These are phyloP conservation scores for Drymonia ruficornis DNA, from an alignment of 2,888 invertebrate genomes.

Conservation along the genomic window DNA sequence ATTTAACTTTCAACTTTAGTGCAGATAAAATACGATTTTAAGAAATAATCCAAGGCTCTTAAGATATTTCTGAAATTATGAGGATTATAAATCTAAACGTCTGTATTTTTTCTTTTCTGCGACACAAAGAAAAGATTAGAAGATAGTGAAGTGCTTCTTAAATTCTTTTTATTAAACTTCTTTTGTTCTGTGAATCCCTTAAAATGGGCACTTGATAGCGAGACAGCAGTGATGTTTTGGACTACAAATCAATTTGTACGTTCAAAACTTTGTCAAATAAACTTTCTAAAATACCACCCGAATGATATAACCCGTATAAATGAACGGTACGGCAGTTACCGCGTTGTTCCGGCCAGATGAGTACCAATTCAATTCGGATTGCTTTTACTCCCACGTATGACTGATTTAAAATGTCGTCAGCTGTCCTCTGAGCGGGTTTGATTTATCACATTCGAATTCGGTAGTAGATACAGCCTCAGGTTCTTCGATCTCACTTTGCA, in stretches of 20 bases:
- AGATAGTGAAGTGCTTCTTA: background rate
- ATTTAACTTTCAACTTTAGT: background rate
- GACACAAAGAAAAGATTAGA: background rate
- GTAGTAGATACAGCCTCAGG: conserved; percentile 26
- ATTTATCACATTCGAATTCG: conserved; percentile 56
- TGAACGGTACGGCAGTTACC: conserved; percentile 15
- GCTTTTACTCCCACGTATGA: conserved; percentile 53
- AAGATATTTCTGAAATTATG: too few species aligned
- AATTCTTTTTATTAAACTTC: background rate
- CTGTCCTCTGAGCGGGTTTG: conserved; percentile 43
- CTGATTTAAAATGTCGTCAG: conserved; percentile 54
- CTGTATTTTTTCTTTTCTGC: background rate
- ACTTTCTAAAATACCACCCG: conserved; percentile 38
- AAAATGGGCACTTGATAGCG: background rate
- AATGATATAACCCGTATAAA: conserved; percentile 18
- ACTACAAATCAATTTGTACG: background rate
- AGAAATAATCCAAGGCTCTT: too few species aligned
- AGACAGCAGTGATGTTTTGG: background rate
- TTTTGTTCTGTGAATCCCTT: background rate
- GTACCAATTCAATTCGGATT: conserved; percentile 40
- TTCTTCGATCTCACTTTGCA: background rate
- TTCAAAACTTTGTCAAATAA: conserved; percentile 9
- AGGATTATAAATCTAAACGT: background rate
- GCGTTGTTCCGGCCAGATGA: conserved; percentile 8
- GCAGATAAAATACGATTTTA: background rate